These are phyloP conservation scores for Erebia epiphron DNA, from an alignment of 2,888 invertebrate genomes.

Conservation along the genomic window DNA sequence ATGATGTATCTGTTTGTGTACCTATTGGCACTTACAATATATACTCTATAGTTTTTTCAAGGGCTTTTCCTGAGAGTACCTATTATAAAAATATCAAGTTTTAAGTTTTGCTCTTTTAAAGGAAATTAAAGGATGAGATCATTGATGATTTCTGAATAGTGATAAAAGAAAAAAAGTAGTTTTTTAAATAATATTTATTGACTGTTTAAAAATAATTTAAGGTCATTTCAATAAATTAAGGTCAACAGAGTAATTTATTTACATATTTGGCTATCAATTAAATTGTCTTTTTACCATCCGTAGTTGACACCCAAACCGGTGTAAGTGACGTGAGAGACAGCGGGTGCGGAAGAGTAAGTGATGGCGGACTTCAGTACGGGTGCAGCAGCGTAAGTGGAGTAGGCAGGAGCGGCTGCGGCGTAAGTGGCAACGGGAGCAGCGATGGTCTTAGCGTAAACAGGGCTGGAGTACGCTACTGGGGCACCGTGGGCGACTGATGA, in stretches of 20 bases:
- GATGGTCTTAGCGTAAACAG: slow-evolving; percentile 37
- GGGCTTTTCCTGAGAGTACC: too few relatives aligned
- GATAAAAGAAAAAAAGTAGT: background rate
- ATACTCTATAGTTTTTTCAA: too few relatives aligned
- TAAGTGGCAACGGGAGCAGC: slow-evolving; percentile 39
- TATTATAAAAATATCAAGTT: too few relatives aligned
- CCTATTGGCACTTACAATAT: too few relatives aligned
- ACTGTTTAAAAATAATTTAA: slow-evolving; percentile 26
- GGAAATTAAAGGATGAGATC: too few relatives aligned
- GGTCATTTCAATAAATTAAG: slow-evolving; percentile 34
- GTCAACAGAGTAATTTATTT: slow-evolving; percentile 17
- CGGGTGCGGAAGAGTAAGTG: slow-evolving; percentile 43
- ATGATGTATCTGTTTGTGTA: too few relatives aligned
- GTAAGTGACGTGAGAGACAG: slow-evolving; percentile 85
- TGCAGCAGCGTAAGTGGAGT: slow-evolving; percentile 48
- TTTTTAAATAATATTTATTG: slow-evolving; percentile 27
- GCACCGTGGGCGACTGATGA: slow-evolving; percentile 47
- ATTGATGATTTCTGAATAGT: background rate
- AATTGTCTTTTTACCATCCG: slow-evolving; percentile 60
- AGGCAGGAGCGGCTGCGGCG: slow-evolving; percentile 45
- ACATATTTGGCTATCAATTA: slow-evolving; percentile 21
- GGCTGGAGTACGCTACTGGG: slow-evolving; percentile 45
- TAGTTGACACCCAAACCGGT: slow-evolving; percentile 80
- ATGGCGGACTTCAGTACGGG: slow-evolving; percentile 47
- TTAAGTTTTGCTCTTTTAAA: too few relatives aligned